Evolutionary conservation across 2,113 vertebrate genomes (phyloP).

Genomic region (Chelonoidis abingdonii): DNA sequence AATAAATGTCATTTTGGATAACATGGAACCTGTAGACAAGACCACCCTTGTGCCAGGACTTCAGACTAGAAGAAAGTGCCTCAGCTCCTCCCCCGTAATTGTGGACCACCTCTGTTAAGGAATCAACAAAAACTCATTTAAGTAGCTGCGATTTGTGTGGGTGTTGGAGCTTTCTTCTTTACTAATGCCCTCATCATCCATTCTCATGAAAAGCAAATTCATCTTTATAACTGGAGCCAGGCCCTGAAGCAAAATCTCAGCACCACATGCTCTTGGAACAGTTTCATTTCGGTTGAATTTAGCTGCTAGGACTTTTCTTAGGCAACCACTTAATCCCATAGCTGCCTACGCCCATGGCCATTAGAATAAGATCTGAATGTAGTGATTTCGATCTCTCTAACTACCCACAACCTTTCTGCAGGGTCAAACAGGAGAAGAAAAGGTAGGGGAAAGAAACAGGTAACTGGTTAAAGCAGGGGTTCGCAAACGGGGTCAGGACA

Average conservation of each 20-base stretch:
- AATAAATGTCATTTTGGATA: neutral
- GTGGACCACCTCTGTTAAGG: neutral
- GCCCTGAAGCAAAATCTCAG: neutral
- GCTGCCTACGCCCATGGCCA: fast-evolving
- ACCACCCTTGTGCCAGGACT: neutral
- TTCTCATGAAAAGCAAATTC: neutral
- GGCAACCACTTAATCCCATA: neutral
- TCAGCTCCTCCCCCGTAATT: neutral
- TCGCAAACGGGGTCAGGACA: too few species aligned
- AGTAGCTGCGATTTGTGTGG: neutral
- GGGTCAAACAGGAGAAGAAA: neutral
- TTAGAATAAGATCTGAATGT: neutral
- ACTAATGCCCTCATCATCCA: neutral
- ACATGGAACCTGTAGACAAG: neutral
- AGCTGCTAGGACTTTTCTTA: neutral
- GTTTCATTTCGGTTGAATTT: neutral
- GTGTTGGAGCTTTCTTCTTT: neutral
- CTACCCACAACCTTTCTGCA: neutral
- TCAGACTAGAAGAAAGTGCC: too few species aligned
- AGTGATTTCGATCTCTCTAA: neutral
- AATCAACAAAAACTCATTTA: neutral
- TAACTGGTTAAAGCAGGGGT: neutral
- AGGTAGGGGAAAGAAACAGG: neutral
- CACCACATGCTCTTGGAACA: neutral
- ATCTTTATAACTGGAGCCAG: neutral